These are phyloP conservation scores for Sarcophaga variegata DNA, from an alignment of 2,888 invertebrate species.

Conservation along the genomic window DNA sequence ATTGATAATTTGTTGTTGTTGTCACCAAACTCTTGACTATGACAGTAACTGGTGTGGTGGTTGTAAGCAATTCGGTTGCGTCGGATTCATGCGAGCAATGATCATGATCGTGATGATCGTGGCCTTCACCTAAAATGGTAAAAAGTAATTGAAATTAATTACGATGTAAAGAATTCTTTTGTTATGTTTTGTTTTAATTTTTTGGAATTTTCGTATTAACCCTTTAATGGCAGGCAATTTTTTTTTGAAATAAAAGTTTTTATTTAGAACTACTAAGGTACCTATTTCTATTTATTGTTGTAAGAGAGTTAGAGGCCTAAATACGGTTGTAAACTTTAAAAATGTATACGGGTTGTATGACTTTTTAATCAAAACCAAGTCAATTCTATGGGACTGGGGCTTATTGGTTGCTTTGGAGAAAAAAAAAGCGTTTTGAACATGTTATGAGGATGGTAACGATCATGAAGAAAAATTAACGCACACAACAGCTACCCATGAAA, in stretches of 20 bases:
- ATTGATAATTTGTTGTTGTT: conserved; percentile 21
- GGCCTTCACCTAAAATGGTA: conserved; percentile 54
- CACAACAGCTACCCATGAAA: too few species aligned
- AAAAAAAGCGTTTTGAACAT: too few species aligned
- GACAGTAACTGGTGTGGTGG: conserved; percentile 12
- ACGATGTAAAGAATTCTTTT: too few species aligned
- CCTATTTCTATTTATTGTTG: too few species aligned
- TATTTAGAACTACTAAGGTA: too few species aligned
- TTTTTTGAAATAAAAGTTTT: too few species aligned
- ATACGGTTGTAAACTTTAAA: too few species aligned
- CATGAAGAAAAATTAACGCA: too few species aligned
- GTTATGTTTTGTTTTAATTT: background rate
- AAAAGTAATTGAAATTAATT: conserved; percentile 1
- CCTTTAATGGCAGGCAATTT: background rate
- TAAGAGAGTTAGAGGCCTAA: too few species aligned
- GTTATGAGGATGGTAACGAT: too few species aligned
- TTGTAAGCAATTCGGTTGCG: background rate
- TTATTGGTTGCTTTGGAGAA: too few species aligned
- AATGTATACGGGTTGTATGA: background rate
- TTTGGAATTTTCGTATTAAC: background rate
- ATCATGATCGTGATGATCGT: conserved; percentile 38
- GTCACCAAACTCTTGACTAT: conserved; percentile 8
- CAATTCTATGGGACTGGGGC: too few species aligned
- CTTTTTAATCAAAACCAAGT: background rate
- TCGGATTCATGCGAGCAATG: background rate